Evolutionary conservation across 2,888 invertebrate genomes (phyloP), one percentile per base, ranked within the genome.

Genomic region (Synergus gifuensis): DNA sequence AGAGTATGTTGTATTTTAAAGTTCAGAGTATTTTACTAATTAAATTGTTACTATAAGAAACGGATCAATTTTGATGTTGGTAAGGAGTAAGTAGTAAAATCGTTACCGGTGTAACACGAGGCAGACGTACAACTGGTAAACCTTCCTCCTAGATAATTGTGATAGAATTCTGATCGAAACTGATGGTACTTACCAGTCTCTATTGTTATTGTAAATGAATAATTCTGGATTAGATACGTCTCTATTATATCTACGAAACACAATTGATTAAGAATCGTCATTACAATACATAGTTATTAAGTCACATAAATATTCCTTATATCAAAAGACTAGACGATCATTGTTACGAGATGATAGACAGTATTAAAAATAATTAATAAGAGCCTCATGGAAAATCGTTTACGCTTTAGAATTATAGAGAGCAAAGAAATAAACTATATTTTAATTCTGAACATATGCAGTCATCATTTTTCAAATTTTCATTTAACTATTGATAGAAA

Each of bases 281-380:
- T 9, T 58, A 18, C 9, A 66, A 66, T 44, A n/a, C 42, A 44
- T 42, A 44, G 44, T 66, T 66, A 18, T 44, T 66, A 66, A 42
- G 44, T 66, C 66, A 42, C 73, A 78, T 82, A 85, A 81, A 87
- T 88, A 88, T 87, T 88, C 87, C 83, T 82, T 88, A 86, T 86
- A 87, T 88, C 82, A 84, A 88, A 86, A 89, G 87, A 89, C 88
- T 89, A 89, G 81, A 85, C 79, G 79, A 86, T 86, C 83, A 87
- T 88, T 89, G 87, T 90, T 90, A 87, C 83, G 91, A 90, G 88
- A 88, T 90, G 89, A 90, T 88, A 82, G 87, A 88, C 92, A 92
- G 92, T 92, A 92, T 92, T 92, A 92, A 87, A 87, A 90, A 90
- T 90, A 89, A 88, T 82, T 77, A 82, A 81, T 81, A 81, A 85